Base-by-base conservation (phyloP, 2,113 vertebrate species). In the Pardalotus punctatus region DNA sequence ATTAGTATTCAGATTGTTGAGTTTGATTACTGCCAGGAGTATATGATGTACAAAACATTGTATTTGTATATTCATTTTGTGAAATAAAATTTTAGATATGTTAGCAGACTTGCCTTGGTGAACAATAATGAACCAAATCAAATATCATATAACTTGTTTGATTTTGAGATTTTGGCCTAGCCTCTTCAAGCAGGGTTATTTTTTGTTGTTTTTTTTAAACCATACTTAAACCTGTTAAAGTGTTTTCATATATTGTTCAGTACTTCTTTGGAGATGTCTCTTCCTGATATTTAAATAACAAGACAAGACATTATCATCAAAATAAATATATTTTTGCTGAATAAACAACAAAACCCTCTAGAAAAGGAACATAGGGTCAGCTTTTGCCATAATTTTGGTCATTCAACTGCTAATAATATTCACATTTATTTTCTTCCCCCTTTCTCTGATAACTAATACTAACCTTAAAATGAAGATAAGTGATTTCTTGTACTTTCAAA, bases 1-100 rank as follows among this genome's bases (percentile, higher is more conserved):
- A 95, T 93, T 94, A 94, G 78, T 71, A 77, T 96, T 97, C 95
- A 93, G 82, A 79, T 47, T 65, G 35, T 57, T 82, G 47, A 35
- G 45, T 81, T 78, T 77, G 50, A 12, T 48, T 70, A 21, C 12
- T 78, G 61, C 47, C 90, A 83, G 62, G 23, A 95, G 48, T 94
- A 50, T 77, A 31, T 33, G 54, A 69, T 65, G 40, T 53, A 47
- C 20, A 81, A 94, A 94, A 93, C 10, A 79, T 61, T 50, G n/a
- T 93, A 83, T 72, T 60, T 76, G 6, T 77, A 23, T 65, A 62
- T 94, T 96, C 43, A 36, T 88, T 94, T 92, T 81, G 43, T 27
- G 86, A 93, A 90, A 79, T 72, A 94, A 97, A 83, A 86, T 87
- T 21, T 61, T 86, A 86, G 21, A 27, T 77, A 14, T 40, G 12